Conservation (phyloP, 53 echinoderm and acorn worm genomes). For the Holothuria leucospilota region DNA sequence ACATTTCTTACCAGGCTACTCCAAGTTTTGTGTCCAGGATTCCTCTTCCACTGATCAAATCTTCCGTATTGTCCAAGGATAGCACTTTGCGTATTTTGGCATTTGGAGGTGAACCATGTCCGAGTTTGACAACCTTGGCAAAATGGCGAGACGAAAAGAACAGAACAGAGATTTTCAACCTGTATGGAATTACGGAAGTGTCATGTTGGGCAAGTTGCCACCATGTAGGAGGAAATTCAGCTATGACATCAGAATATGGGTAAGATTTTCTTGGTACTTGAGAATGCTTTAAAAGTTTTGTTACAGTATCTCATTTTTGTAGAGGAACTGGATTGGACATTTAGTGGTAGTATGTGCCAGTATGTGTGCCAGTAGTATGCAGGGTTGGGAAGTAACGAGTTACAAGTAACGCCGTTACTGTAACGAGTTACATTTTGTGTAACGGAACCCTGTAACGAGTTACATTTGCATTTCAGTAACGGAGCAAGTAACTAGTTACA, state of each 20-base stretch:
- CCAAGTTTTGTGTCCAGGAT: conserved; percentile 75
- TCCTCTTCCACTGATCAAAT: conserved; percentile 33
- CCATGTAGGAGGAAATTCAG: background rate
- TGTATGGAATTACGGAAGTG: conserved; percentile 95
- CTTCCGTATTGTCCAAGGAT: conserved; percentile 53
- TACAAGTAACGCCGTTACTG: too few relatives aligned
- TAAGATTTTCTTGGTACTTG: too few relatives aligned
- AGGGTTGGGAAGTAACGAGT: too few relatives aligned
- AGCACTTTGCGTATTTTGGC: conserved; percentile 69
- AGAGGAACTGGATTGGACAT: too few relatives aligned
- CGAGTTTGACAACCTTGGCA: conserved; percentile 65
- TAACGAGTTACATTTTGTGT: too few relatives aligned
- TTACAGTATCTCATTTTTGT: too few relatives aligned
- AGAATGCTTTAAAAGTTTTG: too few relatives aligned
- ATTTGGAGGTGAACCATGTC: conserved; percentile 93
- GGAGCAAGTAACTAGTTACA: too few relatives aligned
- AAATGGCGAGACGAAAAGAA: conserved; percentile 74
- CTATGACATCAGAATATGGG: background rate
- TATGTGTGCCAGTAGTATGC: too few relatives aligned
- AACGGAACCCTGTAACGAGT: too few relatives aligned
- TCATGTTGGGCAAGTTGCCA: conserved; percentile 88
- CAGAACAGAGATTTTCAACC: conserved; percentile 78
- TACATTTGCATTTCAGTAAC: too few relatives aligned
- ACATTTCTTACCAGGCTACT: conserved; percentile 62
- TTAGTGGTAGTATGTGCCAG: too few relatives aligned